A percentile compares a stretch with the other conserved stretches of the same genome.
These are phyloP conservation scores for Nemopilema nomurai DNA, from an alignment of 30 jellyfish, hydroid and myxozoan genomes.

Conservation along the genomic window DNA sequence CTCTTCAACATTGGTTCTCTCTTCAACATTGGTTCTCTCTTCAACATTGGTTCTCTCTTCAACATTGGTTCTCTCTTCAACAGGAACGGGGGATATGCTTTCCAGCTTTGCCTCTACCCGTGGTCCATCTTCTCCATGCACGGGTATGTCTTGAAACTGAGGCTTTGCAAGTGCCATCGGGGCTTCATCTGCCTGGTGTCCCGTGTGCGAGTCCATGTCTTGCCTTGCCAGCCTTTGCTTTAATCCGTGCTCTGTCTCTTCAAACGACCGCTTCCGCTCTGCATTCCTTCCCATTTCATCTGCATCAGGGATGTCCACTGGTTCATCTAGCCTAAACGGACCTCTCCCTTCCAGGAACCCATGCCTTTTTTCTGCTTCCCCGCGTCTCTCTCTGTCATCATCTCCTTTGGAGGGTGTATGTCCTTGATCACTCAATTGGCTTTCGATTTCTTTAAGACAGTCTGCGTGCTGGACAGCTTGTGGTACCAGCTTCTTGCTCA, in stretches of 20 bases:
- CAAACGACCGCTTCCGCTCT: not conserved
- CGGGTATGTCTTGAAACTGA: not conserved
- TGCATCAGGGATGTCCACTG: not conserved
- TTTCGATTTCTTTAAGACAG: not conserved
- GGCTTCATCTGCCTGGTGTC: not conserved
- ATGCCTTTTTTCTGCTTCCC: not conserved
- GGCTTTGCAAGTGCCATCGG: not conserved
- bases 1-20: not conserved
- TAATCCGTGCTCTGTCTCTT: not conserved
- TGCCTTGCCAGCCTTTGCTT: too few relatives aligned
- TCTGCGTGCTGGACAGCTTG: not conserved
- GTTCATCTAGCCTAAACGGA: not conserved
- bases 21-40: not conserved
- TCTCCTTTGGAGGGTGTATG: not conserved
- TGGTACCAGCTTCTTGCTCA: not conserved
- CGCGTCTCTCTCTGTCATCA: too few relatives aligned
- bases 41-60: not conserved
- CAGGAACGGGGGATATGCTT: constrained; percentile 22
- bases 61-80: not conserved
- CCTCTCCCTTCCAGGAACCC: not conserved
- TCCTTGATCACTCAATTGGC: not conserved
- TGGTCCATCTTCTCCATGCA: constrained; percentile 8
- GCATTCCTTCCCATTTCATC: not conserved
- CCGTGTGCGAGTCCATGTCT: too few relatives aligned
- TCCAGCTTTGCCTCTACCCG: constrained; percentile 2